These are phyloP conservation scores for Semotilus atromaculatus DNA, from an alignment of 2,797 vertebrate species.

Conservation along the genomic window DNA sequence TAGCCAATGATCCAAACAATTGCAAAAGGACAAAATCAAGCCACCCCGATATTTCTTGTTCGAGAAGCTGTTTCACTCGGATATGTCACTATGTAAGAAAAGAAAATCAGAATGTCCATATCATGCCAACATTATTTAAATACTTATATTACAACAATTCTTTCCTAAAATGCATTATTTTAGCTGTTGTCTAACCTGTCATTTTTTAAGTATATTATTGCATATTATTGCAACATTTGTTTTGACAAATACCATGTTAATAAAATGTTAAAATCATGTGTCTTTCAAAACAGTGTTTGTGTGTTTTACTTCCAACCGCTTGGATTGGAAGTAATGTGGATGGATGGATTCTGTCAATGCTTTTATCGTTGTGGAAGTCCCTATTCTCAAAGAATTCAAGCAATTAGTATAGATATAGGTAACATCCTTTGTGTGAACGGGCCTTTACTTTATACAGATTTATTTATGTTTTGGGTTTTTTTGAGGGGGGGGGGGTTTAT, in stretches of 20 bases:
- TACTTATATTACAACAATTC: background rate
- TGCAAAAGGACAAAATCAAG: background rate
- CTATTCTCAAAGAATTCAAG: background rate
- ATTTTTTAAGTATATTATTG: background rate
- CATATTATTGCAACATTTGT: background rate
- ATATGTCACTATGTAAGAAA: background rate
- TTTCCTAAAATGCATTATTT: background rate
- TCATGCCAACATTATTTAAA: background rate
- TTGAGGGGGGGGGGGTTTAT: too few relatives aligned
- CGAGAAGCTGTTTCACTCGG: background rate
- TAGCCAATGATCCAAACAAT: background rate
- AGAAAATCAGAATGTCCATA: background rate
- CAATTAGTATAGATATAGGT: background rate
- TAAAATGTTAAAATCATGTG: too few relatives aligned
- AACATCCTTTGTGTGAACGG: background rate
- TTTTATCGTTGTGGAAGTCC: background rate
- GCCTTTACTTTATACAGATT: too few relatives aligned
- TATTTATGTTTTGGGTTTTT: too few relatives aligned
- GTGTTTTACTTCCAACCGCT: too few relatives aligned
- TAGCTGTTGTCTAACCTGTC: background rate
- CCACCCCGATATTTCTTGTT: background rate
- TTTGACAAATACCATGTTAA: too few relatives aligned
- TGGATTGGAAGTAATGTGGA: too few relatives aligned
- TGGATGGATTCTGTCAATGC: background rate
- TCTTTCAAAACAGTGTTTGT: too few relatives aligned